Percentiles rank a stretch among this genome's conserved stretches.
Conservation (phyloP, 2,113 vertebrate species). For the Phoenicopterus ruber region DNA sequence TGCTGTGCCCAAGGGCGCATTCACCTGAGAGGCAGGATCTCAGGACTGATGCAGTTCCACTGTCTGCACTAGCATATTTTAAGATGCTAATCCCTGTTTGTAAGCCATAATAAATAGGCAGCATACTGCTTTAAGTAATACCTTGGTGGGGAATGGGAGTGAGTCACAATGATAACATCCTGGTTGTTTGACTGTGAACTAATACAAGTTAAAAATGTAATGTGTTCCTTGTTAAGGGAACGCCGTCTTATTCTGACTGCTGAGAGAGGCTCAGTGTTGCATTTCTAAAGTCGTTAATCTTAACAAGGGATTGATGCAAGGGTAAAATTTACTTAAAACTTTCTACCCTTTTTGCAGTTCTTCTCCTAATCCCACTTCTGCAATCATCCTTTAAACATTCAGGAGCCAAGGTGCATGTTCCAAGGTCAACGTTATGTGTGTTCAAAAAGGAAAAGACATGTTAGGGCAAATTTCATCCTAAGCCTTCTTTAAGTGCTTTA, state of each 20-base stretch:
- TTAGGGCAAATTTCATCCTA: neutral
- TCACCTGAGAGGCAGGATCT: neutral
- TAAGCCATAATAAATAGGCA: neutral
- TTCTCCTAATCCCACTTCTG: neutral
- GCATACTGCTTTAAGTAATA: neutral
- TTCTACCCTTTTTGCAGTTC: neutral
- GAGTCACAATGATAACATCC: slow-evolving; percentile 37
- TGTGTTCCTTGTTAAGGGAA: neutral
- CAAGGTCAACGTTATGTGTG: neutral
- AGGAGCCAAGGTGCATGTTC: neutral
- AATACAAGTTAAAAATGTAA: neutral
- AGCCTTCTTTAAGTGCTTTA: neutral
- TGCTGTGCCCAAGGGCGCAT: neutral
- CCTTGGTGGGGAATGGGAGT: slow-evolving; percentile 24
- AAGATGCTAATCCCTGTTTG: neutral
- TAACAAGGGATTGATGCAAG: neutral
- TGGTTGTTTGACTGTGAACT: neutral
- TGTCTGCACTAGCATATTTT: neutral
- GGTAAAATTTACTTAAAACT: neutral
- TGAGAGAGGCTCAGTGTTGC: neutral
- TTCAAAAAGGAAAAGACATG: neutral
- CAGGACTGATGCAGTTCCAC: neutral
- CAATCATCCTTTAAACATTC: neutral
- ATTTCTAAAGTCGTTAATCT: neutral
- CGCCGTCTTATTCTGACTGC: neutral